phyloP scores from a whole-genome alignment of 2,888 invertebrate genomes.

The Lepidochrysops patricia region DNA sequence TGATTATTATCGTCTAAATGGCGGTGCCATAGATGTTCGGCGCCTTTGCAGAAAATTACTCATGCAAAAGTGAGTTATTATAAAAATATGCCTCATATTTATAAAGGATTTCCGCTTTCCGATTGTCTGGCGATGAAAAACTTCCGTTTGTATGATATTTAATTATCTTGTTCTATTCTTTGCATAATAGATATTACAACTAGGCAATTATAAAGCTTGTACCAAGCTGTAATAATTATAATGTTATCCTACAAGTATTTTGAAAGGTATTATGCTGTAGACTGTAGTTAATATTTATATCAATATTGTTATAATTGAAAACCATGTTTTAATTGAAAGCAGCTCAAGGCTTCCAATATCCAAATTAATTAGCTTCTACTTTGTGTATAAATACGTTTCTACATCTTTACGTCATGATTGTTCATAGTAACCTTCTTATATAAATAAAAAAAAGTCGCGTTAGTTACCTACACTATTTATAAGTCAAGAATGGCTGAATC shows the following conservation, averaged over 20 bases:
- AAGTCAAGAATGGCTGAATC: too few relatives aligned
- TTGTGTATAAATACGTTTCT: neutral
- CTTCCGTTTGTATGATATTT: constrained; percentile 36
- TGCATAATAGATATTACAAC: neutral
- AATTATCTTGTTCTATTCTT: neutral
- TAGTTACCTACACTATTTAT: too few relatives aligned
- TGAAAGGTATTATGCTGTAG: neutral
- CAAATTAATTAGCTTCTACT: neutral
- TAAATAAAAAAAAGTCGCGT: too few relatives aligned
- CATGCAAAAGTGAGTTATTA: constrained; percentile 53
- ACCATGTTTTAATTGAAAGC: too few relatives aligned
- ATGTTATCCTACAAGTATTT: neutral
- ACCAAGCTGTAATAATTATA: neutral
- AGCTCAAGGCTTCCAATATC: neutral
- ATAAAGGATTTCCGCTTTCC: constrained; percentile 60
- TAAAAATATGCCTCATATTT: constrained; percentile 51
- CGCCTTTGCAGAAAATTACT: constrained; percentile 52
- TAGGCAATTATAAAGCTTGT: neutral
- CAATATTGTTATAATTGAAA: neutral
- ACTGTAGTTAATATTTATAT: neutral
- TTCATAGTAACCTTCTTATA: too few relatives aligned
- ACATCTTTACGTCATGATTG: too few relatives aligned
- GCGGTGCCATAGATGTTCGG: constrained; percentile 41
- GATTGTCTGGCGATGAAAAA: constrained; percentile 43
- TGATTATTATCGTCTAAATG: constrained; percentile 27